These are phyloP conservation scores for Plecotus auritus DNA, from an alignment of 2,113 vertebrate genomes.

Conservation along the genomic window DNA sequence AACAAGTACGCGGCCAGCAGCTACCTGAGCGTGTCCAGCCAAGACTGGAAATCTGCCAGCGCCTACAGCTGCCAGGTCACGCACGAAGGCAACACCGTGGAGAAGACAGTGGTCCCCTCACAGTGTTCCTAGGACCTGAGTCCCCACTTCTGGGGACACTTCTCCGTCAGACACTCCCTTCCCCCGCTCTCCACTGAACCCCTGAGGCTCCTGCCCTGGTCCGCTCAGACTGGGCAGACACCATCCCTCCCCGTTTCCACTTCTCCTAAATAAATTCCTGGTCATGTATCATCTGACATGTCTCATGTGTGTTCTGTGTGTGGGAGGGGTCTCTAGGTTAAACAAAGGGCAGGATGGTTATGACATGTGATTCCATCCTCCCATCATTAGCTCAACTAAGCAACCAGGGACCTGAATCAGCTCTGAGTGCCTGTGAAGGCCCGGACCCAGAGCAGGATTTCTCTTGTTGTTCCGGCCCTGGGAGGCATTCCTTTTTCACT, in stretches of 20 bases:
- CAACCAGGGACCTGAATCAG: too few relatives aligned
- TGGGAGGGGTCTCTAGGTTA: fast-evolving
- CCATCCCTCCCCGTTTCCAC: fast-evolving
- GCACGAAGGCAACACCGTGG: conserved; percentile 63
- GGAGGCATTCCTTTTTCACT: too few relatives aligned
- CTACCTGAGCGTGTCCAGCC: conserved; percentile 52
- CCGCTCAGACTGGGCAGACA: neutral
- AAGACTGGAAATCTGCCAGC: conserved; percentile 47
- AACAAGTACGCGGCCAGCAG: conserved; percentile 73
- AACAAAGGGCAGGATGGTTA: neutral
- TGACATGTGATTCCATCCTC: too few relatives aligned
- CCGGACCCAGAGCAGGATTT: too few relatives aligned
- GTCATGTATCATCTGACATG: neutral
- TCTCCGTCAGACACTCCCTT: neutral
- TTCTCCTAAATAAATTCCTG: neutral
- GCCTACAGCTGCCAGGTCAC: conserved; percentile 47
- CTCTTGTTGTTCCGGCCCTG: fast-evolving
- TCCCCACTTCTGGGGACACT: fast-evolving
- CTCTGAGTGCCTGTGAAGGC: neutral
- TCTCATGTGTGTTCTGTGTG: neutral
- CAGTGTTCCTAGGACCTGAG: conserved; percentile 16
- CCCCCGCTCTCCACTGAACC: too few relatives aligned
- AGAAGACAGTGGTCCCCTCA: neutral
- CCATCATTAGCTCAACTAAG: too few relatives aligned
- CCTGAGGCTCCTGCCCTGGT: fast-evolving